Base-by-base conservation (phyloP, 2,888 invertebrate species). In the Cheilosia soror region DNA sequence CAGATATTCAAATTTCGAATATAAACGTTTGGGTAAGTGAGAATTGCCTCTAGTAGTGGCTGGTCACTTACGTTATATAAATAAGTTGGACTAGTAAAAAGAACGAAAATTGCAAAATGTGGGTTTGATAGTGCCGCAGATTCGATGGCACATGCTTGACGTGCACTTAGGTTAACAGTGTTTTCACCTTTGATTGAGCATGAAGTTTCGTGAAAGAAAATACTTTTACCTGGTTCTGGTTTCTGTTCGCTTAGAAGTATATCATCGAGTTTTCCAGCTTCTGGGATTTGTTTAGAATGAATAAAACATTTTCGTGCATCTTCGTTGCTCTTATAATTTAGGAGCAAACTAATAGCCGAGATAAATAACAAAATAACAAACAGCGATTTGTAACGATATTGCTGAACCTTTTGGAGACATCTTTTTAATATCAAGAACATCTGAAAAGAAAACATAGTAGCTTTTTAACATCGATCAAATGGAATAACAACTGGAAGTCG, bases 171-270 rank as follows among this genome's bases (percentile, higher is more conserved):
- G 27, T 87, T 85, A 3, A 90, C 60, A 15, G 42, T 55, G 7
- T 63, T 47, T 31, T 71, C 37, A 53, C 37, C 15, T 49, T 51
- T 57, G 0, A 31, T 62, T n/a, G 84, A 76, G 44, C 92, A 92
- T 25, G 91, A 90, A 5, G 92, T 92, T 87, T 92, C 92, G 57
- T 92, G 92, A 82, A 92, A 92, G 79, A 92, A 92, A 78, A 92
- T 92, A 57, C 89, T 90, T 44, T 88, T 89, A 9, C 90, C 91
- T 3, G 88, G 87, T 5, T 65, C 87, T 3, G 92, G 92, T 44
- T 89, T 89, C 2, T 87, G 85, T 5, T 88, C 87, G 1, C 89
- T 88, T 13, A 88, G 65, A 20, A 92, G 77, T 3, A 91, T 89
- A 88, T 92, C 90, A 6, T 90, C 90, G 33, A 92, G 79, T 69